Conservation (phyloP, 2,113 vertebrate species). For the Tenrec ecaudatus region DNA sequence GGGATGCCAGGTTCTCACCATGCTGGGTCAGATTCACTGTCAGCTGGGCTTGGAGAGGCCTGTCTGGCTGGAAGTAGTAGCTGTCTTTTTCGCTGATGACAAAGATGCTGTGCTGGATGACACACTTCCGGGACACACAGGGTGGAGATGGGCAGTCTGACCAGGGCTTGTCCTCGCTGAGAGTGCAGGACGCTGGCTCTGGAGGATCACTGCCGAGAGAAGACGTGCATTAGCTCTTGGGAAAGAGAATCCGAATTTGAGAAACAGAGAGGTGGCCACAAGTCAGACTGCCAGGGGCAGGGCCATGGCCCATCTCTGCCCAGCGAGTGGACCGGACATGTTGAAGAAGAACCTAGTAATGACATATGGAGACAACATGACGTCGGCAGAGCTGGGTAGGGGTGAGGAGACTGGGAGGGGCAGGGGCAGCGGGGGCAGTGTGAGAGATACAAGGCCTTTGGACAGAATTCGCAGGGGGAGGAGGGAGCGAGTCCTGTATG, state of each 20-base stretch:
- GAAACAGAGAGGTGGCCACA: fast-evolving
- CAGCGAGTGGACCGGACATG: fast-evolving
- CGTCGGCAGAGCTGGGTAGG: neutral
- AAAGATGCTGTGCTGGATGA: fast-evolving
- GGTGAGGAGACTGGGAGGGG: neutral
- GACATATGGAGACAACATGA: neutral
- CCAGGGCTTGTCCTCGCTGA: neutral
- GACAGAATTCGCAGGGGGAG: neutral
- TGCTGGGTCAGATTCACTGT: conserved; percentile 78
- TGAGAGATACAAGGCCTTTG: neutral
- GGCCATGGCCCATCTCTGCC: neutral
- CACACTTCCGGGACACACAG: conserved; percentile 79
- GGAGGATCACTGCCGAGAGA: conserved; percentile 23
- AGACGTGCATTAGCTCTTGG: neutral
- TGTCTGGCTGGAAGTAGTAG: conserved; percentile 83
- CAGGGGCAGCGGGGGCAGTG: fast-evolving
- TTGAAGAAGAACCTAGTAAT: fast-evolving
- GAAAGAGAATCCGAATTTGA: neutral
- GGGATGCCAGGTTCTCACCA: conserved; percentile 79
- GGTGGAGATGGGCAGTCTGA: fast-evolving
- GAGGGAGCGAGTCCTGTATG: neutral
- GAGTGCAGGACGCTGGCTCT: conserved; percentile 77
- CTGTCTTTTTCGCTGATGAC: fast-evolving
- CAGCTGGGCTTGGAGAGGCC: conserved; percentile 71
- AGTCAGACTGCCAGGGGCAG: too few species aligned